These are phyloP conservation scores for Pitta sordida DNA, from an alignment of 2,113 vertebrate genomes.

Conservation along the genomic window DNA sequence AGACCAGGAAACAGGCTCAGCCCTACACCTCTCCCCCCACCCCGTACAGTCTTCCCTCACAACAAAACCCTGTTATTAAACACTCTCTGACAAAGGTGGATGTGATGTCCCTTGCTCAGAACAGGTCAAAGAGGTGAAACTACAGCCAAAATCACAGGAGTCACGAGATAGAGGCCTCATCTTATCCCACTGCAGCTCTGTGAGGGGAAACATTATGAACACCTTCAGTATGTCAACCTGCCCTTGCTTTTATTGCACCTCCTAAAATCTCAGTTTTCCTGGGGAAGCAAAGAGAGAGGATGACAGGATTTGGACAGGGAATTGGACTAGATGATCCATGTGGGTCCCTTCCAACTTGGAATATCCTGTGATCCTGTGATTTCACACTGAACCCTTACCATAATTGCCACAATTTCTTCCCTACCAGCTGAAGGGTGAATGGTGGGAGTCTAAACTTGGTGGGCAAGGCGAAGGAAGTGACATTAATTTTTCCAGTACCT, in stretches of 20 bases:
- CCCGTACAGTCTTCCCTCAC: background rate
- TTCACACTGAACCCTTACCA: constrained; percentile 25
- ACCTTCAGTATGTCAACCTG: constrained; percentile 1
- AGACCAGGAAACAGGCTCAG: background rate
- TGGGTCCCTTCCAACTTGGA: too few relatives aligned
- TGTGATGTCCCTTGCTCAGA: background rate
- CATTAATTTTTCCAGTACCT: background rate
- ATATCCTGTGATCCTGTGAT: too few relatives aligned
- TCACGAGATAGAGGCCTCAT: background rate
- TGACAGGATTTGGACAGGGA: constrained; percentile 16
- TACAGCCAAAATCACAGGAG: constrained; percentile 8
- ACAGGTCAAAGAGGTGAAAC: background rate
- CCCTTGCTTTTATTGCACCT: background rate
- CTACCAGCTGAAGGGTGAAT: background rate
- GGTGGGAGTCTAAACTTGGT: background rate
- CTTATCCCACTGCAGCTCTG: background rate
- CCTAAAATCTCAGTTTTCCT: background rate
- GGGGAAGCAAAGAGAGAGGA: background rate
- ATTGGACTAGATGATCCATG: too few relatives aligned
- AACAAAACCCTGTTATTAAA: background rate
- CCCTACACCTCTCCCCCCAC: too few relatives aligned
- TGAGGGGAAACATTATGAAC: background rate
- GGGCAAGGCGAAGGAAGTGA: background rate
- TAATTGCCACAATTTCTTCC: background rate
- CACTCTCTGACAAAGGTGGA: background rate